Base-by-base conservation (phyloP, 1,140 invertebrate species). In the Diprion similis region DNA sequence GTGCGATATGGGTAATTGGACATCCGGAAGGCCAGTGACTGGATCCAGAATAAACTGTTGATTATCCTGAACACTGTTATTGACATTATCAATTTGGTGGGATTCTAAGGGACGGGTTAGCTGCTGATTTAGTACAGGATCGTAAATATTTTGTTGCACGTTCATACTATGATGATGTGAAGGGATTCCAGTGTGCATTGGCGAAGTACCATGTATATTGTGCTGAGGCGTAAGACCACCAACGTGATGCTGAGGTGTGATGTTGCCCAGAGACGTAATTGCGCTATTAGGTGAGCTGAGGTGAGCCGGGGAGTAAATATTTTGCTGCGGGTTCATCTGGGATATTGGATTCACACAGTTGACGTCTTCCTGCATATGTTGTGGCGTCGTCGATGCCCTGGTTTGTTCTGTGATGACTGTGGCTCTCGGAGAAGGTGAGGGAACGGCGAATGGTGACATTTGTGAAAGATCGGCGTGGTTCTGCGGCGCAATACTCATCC, bases 331-430 rank as follows among this genome's bases (percentile, higher is more conserved):
- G 73, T 89, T 89, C 65, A 89, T 88, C 76, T 89, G 87, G 15
- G 89, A 86, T 10, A 91, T 76, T 68, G 87, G 88, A 83, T 90
- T 90, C 76, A 89, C 89, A 73, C 81, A 84, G 59, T 83, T 85
- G 48, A 76, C 74, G 46, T 91, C 90, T 73, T 90, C 89, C 66
- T 81, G 82, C 68, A 86, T 78, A 67, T 86, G 90, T 80, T 91
- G 90, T 6, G 89, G 86, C 75, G 89, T 91, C 18, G 88, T 86
- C 8, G 82, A 79, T 17, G 85, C 84, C 81, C 87, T 86, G 51
- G 85, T 83, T 76, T 90, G 89, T 78, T 90, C 90, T 7, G 89
- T 90, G 70, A 90, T 90, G 45, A 89, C 88, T 19, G 86, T 89
- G 13, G 89, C 86, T 73, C 89, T 80, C 71, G 85, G 84, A 71